Percentiles rank a stretch among this genome's conserved stretches.
These are phyloP conservation scores for Nerophis ophidion DNA, from an alignment of 2,113 vertebrate genomes.

Conservation along the genomic window DNA sequence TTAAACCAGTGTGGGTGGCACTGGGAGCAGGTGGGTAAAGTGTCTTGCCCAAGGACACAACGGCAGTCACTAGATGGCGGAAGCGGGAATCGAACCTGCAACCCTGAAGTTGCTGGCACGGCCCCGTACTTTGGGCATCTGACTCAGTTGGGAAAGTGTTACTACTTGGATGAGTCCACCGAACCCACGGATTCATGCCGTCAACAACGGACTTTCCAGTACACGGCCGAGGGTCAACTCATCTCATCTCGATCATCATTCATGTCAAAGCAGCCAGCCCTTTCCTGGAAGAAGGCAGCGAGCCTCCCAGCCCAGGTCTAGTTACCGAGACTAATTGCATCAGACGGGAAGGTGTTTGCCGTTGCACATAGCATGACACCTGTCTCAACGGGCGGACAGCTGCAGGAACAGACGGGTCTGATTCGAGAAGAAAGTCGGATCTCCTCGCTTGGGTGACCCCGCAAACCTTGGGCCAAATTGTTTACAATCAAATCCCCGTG, in stretches of 20 bases:
- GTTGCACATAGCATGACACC: conserved; percentile 50
- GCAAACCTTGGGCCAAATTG: conserved; percentile 69
- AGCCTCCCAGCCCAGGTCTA: conserved; percentile 44
- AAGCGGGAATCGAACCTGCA: too few species aligned
- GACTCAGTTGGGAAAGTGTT: too few species aligned
- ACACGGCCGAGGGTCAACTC: conserved; percentile 57
- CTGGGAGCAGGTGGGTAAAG: too few species aligned
- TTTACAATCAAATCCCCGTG: conserved; percentile 72
- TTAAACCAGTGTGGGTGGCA: too few species aligned
- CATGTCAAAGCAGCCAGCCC: conserved; percentile 33
- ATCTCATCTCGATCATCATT: conserved; percentile 57
- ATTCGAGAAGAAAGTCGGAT: conserved; percentile 57
- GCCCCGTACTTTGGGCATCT: too few species aligned
- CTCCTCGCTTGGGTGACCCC: conserved; percentile 61
- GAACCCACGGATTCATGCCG: conserved; percentile 57
- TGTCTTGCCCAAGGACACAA: too few species aligned
- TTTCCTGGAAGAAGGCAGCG: conserved; percentile 33
- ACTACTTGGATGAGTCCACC: conserved; percentile 4
- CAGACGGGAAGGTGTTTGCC: conserved; percentile 48
- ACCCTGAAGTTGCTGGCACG: too few species aligned
- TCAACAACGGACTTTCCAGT: conserved; percentile 53
- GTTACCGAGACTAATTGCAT: conserved; percentile 55
- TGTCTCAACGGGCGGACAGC: conserved; percentile 57
- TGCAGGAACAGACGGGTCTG: conserved; percentile 66
- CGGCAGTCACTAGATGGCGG: too few species aligned